Evolutionary conservation across 2,888 invertebrate genomes (phyloP).

Genomic region (Pedicia rivosa): DNA sequence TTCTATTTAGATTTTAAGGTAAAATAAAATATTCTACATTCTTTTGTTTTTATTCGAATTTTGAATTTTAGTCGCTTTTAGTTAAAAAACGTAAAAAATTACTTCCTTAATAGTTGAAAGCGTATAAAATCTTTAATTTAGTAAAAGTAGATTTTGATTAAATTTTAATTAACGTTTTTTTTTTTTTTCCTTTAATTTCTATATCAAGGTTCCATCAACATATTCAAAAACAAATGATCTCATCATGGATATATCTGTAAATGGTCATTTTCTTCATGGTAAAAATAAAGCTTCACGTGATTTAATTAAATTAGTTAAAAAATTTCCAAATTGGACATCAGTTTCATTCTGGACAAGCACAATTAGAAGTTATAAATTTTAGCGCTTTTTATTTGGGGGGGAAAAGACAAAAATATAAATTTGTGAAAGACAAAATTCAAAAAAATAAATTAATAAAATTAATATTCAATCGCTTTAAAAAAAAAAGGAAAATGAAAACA

Average conservation of each 20-base stretch:
- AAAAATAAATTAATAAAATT: too few species aligned
- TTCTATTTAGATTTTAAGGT: conserved; percentile 19
- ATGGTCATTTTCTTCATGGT: conserved; percentile 42
- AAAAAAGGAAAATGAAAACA: too few species aligned
- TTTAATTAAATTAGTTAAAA: conserved; percentile 36
- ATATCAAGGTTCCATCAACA: conserved; percentile 6
- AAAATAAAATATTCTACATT: neutral
- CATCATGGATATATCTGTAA: conserved; percentile 38
- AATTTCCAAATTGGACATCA: conserved; percentile 48
- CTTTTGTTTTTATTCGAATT: neutral
- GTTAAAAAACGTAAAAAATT: too few species aligned
- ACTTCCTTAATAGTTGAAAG: too few species aligned
- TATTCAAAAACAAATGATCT: conserved; percentile 11
- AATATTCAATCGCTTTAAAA: too few species aligned
- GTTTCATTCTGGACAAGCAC: conserved; percentile 53
- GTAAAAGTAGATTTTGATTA: too few species aligned
- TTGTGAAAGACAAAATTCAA: too few species aligned
- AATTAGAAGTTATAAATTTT: conserved; percentile 43
- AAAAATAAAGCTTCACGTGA: conserved; percentile 33
- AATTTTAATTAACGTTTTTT: too few species aligned
- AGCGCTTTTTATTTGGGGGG: too few species aligned
- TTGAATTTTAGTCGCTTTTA: neutral
- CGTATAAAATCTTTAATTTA: too few species aligned
- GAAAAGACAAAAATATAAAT: too few species aligned
- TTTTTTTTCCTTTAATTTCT: neutral